Evolutionary conservation across 2,113 vertebrate genomes (phyloP).

Genomic region (Podiceps cristatus): DNA sequence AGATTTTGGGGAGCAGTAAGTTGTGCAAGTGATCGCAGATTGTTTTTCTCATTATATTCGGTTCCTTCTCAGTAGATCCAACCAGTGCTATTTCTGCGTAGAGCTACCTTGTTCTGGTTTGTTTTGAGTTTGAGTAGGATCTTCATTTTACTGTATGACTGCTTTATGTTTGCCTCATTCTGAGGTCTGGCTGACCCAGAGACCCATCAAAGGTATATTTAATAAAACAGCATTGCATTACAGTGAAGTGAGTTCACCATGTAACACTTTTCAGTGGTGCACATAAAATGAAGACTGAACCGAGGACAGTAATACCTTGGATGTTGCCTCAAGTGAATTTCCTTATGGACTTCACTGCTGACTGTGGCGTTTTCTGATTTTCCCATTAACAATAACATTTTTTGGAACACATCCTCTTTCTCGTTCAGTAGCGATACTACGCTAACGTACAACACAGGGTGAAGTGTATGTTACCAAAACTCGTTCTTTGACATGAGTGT

Average conservation of each 20-base stretch:
- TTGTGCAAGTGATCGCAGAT: background rate
- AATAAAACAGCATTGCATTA: constrained; percentile 54
- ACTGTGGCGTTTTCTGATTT: constrained; percentile 48
- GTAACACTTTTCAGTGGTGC: constrained; percentile 30
- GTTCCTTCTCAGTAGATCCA: background rate
- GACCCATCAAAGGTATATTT: constrained; percentile 16
- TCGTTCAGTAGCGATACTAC: background rate
- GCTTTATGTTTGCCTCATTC: background rate
- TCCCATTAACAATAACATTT: constrained; percentile 61
- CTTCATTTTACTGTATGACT: background rate
- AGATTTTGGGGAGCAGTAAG: background rate
- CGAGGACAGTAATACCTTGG: background rate
- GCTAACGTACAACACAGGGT: background rate
- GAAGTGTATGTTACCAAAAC: background rate
- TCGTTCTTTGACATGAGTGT: background rate
- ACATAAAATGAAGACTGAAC: constrained; percentile 50
- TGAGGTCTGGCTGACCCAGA: background rate
- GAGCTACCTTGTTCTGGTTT: background rate
- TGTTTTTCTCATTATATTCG: background rate
- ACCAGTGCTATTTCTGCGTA: background rate
- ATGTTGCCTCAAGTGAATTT: constrained; percentile 23
- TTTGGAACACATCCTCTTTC: constrained; percentile 33
- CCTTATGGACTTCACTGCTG: constrained; percentile 7
- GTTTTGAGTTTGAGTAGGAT: background rate
- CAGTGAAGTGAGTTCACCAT: constrained; percentile 34